Conservation (phyloP, 2,797 vertebrate species). For the Heteromormyrus szaboi region DNA sequence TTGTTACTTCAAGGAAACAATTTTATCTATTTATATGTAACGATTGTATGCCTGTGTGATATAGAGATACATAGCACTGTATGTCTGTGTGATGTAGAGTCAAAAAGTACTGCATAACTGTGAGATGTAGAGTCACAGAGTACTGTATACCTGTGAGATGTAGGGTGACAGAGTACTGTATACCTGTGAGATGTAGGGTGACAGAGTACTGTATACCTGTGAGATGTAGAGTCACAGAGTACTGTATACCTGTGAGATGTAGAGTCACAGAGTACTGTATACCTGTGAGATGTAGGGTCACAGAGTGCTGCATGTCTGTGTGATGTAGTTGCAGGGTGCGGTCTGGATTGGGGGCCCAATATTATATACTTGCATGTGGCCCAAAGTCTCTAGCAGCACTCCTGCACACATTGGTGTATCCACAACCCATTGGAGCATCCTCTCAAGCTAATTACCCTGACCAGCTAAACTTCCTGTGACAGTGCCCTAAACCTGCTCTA, state of each 20-base stretch:
- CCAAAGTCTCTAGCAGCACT: not conserved
- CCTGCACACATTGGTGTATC: not conserved
- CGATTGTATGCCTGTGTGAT: not conserved
- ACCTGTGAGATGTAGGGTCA: not conserved
- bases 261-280: not conserved
- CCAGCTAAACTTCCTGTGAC: not conserved
- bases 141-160: not conserved
- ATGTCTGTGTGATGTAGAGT: not conserved
- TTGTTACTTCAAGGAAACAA: slow-evolving; percentile 1
- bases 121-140: not conserved
- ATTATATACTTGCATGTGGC: not conserved
- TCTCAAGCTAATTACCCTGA: not conserved
- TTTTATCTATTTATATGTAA: not conserved
- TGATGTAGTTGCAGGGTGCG: not conserved
- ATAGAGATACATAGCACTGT: not conserved
- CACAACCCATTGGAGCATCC: not conserved
- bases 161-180: not conserved
- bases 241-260: not conserved
- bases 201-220: not conserved
- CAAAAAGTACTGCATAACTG: not conserved
- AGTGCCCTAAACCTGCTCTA: not conserved
- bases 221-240: not conserved
- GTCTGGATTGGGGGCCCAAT: not conserved
- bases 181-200: not conserved
- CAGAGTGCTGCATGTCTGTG: not conserved